Base-by-base conservation (phyloP, 2,888 invertebrate species). In the Conistra vaccinii region DNA sequence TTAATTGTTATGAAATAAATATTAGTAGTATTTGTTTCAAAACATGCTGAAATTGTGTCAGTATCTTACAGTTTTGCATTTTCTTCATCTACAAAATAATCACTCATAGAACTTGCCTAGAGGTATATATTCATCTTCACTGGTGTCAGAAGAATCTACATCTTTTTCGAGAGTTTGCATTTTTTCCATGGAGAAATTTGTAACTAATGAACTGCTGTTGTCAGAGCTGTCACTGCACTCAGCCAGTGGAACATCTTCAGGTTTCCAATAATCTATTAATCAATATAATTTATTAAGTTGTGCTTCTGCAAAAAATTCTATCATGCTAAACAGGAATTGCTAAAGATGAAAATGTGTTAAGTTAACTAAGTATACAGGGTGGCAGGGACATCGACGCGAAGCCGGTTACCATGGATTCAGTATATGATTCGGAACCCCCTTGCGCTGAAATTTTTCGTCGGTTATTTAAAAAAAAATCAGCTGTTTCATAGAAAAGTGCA, bases 91-190 rank as follows among this genome's bases (percentile, higher is more conserved):
- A 74, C 26, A 82, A 78, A 80, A 78, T 74, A 85, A 69, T 78
- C 77, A 87, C 76, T 83, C 80, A 83, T 81, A 75, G 81, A 81
- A 87, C 89, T 88, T 91, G 94, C 95, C 93, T 90, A 93, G 87
- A 75, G 96, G 96, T 87, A 95, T 95, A 86, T 96, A 96, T 92
- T 96, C 96, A 91, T 96, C 96, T 90, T 94, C 96, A 93, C 96
- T 96, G 67, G 95, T 95, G 84, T 96, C 96, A 74, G 96, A 92
- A 55, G 92, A 91, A 73, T 95, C 94, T 76, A 94, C 91, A 87
- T 95, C 94, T 89, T 93, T 94, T 75, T 94, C 93, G 75, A 96
- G 89, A 65, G 91, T 90, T 48, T 92, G 91, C 85, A 95, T 91
- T 90, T 94, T 96, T 85, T 95, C 95, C 86, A 94, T 93, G 17